phyloP scores from a whole-genome alignment of 2,888 invertebrate species.

The Rutpela maculata region DNA sequence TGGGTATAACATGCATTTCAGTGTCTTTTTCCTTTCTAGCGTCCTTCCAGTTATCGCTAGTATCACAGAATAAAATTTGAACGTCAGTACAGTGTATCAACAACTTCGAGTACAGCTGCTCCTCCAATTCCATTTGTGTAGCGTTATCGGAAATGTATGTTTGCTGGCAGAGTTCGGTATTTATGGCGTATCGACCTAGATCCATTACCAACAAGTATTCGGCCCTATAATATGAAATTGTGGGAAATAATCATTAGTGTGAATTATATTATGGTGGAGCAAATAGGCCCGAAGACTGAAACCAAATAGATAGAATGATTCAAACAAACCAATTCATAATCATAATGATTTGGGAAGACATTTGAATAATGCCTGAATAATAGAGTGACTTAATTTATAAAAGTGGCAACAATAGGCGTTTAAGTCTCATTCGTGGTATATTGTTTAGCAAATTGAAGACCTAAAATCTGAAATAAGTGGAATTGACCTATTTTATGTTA shows the following conservation, averaged over 20 bases:
- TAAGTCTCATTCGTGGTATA: too few relatives aligned
- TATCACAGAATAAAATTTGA: conserved; percentile 79
- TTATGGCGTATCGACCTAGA: conserved; percentile 81
- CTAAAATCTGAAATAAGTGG: too few relatives aligned
- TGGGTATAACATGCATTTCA: conserved; percentile 84
- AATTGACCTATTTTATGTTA: too few relatives aligned
- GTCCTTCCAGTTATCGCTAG: conserved; percentile 85
- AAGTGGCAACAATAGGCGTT: too few relatives aligned
- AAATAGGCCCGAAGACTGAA: neutral
- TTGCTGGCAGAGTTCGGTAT: conserved; percentile 84
- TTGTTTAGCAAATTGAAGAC: too few relatives aligned
- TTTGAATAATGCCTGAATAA: too few relatives aligned
- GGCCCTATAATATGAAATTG: conserved; percentile 76
- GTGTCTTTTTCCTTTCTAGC: conserved; percentile 83
- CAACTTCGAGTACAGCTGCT: conserved; percentile 85
- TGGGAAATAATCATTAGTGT: conserved; percentile 16
- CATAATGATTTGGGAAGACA: too few relatives aligned
- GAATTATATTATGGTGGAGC: neutral
- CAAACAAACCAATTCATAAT: too few relatives aligned
- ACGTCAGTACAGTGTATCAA: conserved; percentile 82
- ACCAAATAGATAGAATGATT: too few relatives aligned
- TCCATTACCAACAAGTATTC: conserved; percentile 85
- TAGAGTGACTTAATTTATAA: too few relatives aligned
- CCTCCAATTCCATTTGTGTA: conserved; percentile 89
- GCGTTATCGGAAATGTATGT: conserved; percentile 83